Percentiles rank a stretch among this genome's conserved stretches.
Conservation (phyloP, 1,140 invertebrate species). For the Drosophila fuyamai region DNA sequence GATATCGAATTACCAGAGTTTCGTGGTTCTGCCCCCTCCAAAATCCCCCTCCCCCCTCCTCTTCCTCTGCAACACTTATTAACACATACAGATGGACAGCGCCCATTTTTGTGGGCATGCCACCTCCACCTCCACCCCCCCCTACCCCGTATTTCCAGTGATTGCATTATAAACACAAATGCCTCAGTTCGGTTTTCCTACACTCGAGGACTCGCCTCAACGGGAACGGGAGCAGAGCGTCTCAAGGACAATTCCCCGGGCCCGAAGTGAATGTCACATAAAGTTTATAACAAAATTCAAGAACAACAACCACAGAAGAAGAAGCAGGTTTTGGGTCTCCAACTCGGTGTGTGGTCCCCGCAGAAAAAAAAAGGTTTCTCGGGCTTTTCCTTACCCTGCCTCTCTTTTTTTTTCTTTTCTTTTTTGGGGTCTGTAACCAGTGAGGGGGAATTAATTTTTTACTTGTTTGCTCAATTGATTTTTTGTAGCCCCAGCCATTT, state of each 20-base stretch:
- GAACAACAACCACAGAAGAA: constrained; percentile 23
- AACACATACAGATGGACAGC: constrained; percentile 37
- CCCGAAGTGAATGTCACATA: constrained; percentile 69
- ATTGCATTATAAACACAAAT: constrained; percentile 65
- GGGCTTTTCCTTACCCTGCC: constrained; percentile 23
- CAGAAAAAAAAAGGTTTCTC: constrained; percentile 41
- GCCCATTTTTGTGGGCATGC: constrained; percentile 21
- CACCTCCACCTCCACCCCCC: not conserved
- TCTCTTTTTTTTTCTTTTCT: constrained; percentile 2
- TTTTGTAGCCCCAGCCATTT: constrained; percentile 53
- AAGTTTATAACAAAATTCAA: constrained; percentile 65
- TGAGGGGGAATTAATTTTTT: constrained; percentile 79
- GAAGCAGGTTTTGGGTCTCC: constrained; percentile 43
- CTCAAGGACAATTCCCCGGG: constrained; percentile 65
- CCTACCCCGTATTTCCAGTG: constrained; percentile 43
- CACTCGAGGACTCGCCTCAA: constrained; percentile 7
- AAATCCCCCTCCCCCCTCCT: not conserved
- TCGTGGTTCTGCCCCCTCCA: constrained; percentile 52
- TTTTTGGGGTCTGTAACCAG: constrained; percentile 53
- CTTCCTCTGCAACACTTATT: constrained; percentile 65
- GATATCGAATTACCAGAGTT: constrained; percentile 76
- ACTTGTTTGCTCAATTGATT: constrained; percentile 79
- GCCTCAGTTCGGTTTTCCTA: constrained; percentile 28
- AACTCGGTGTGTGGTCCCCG: constrained; percentile 50
- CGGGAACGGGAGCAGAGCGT: constrained; percentile 43